phyloP scores from a whole-genome alignment of 2,797 vertebrate species.

The Furcifer pardalis region DNA sequence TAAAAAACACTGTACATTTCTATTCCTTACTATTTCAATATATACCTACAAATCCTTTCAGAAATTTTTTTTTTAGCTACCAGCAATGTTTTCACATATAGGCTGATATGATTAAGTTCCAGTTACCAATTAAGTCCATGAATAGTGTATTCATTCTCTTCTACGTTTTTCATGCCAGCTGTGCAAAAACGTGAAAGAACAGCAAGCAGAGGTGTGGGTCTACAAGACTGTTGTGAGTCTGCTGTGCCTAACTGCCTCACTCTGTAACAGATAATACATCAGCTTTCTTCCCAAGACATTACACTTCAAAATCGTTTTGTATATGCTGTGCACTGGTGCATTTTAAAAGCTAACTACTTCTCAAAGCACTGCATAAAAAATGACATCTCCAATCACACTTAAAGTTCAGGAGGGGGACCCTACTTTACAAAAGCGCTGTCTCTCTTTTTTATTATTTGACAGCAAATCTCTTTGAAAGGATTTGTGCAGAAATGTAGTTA shows the following conservation, averaged over 20 bases:
- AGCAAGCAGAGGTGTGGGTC: slow-evolving; percentile 64
- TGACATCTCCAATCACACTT: slow-evolving; percentile 76
- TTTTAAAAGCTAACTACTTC: slow-evolving; percentile 78
- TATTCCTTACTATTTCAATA: slow-evolving; percentile 23
- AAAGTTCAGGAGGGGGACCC: slow-evolving; percentile 49
- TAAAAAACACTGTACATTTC: slow-evolving; percentile 45
- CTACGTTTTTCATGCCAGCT: slow-evolving; percentile 56
- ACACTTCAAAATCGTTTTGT: slow-evolving; percentile 75
- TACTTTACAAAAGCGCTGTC: slow-evolving; percentile 54
- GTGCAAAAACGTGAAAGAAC: slow-evolving; percentile 63
- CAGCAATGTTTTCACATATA: slow-evolving; percentile 46
- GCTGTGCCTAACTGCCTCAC: slow-evolving; percentile 42
- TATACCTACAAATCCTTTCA: slow-evolving; percentile 39
- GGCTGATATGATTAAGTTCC: slow-evolving; percentile 47
- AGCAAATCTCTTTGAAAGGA: slow-evolving; percentile 72
- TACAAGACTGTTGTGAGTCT: too few relatives aligned
- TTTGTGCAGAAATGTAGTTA: slow-evolving; percentile 73
- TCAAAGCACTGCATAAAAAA: slow-evolving; percentile 77
- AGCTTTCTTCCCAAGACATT: slow-evolving; percentile 70
- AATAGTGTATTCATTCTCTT: slow-evolving; percentile 13
- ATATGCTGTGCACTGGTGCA: slow-evolving; percentile 74
- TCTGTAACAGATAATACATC: slow-evolving; percentile 75
- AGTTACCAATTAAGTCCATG: slow-evolving; percentile 49
- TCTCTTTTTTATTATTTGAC: slow-evolving; percentile 63
- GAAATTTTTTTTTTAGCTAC: slow-evolving; percentile 26